Conservation (phyloP, 35 echinoderm and acorn worm species). For the Stichopus chloronotus region DNA sequence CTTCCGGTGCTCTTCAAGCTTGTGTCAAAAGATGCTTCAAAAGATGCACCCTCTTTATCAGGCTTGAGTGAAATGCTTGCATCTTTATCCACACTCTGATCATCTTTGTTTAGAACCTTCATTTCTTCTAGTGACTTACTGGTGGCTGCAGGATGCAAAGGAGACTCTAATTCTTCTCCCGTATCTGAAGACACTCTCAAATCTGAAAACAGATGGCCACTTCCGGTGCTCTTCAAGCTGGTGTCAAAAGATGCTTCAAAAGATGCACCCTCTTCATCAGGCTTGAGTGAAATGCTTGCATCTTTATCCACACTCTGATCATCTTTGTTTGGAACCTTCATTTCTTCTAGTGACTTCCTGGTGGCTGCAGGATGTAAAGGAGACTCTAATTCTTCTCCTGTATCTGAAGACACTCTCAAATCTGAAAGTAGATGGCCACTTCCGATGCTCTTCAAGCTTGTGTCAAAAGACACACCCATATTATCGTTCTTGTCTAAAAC, state of each 20-base stretch:
- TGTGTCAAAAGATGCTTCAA: background rate
- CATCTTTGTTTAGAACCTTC: too few relatives aligned
- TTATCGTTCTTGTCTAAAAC: too few relatives aligned
- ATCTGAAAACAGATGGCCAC: background rate
- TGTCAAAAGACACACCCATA: too few relatives aligned
- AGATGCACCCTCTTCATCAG: background rate
- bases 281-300: background rate
- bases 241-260: background rate
- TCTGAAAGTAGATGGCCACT: background rate
- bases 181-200: conserved; percentile 25
- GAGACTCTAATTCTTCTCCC: background rate
- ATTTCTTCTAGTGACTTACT: too few relatives aligned
- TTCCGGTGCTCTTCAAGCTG: background rate
- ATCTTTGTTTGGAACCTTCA: too few relatives aligned
- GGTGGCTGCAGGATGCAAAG: too few relatives aligned
- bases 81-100: background rate
- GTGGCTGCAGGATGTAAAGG: too few relatives aligned
- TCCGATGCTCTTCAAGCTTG: background rate
- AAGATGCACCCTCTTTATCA: background rate
- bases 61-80: background rate
- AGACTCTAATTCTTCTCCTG: background rate
- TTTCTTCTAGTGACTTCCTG: too few relatives aligned
- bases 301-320: background rate
- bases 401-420: conserved; percentile 26
- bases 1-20: background rate